Evolutionary conservation across 2,888 invertebrate species (phyloP), one percentile per base, ranked within the genome.

Genomic region (Aricia artaxerxes): DNA sequence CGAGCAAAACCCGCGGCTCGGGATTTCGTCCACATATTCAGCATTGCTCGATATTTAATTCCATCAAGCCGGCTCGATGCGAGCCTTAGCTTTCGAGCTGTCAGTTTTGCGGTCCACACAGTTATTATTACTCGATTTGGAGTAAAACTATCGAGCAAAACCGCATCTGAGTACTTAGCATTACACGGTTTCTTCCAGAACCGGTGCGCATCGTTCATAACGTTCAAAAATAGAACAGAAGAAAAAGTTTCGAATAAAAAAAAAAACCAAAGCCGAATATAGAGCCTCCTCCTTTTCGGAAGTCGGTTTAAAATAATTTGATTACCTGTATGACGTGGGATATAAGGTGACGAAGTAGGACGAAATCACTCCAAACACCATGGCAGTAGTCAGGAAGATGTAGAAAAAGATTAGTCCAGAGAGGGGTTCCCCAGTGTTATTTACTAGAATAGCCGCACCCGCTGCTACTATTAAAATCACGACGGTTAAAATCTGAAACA

Each of bases 281-380:
- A 24, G 24, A 24, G 24, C 24, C 24, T 24, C 24, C 24, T 24
- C 24, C 24, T 24, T 24, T 24, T 24, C 24, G 24, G 24, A 24
- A 24, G 24, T 24, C 24, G 24, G 24, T 0, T 24, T 24, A 24
- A 24, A 16, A 38, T 78, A 44, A 2, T 49, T 49, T 49, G 9
- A 49, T 83, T 81, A 93, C 93, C 93, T 89, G 79, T 93, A 92
- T 2, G 93, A 92, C 0, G 93, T 93, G 3, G 93, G 93, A 78
- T 91, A 93, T 49, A 93, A 82, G 4, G 92, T 92, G 2, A 93
- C 93, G 78, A 91, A 93, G 84, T 92, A 93, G 0, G 93, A 92
- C 2, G 92, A 92, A 1, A 93, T 86, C 57, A 93, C 86, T 24
- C 93, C 93, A 80, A 92, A 92, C 53, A 91, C 89, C 91, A 93